Evolutionary conservation across 2,888 invertebrate genomes (phyloP).

Genomic region (Melanargia galathea): DNA sequence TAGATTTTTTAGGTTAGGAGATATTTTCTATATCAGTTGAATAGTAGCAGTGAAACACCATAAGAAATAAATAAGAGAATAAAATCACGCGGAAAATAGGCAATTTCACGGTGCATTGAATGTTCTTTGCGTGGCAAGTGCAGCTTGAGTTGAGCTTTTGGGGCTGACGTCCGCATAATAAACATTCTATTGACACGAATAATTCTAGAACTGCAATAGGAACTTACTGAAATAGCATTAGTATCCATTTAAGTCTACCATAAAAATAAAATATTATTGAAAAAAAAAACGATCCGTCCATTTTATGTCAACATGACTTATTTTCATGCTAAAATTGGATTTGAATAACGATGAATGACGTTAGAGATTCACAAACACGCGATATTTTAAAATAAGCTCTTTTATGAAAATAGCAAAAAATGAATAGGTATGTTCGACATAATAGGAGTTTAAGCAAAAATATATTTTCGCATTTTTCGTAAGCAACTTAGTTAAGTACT

Average conservation of each 20-base stretch:
- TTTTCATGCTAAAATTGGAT: slow-evolving; percentile 1
- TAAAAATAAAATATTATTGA: neutral
- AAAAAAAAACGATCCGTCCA: slow-evolving; percentile 1
- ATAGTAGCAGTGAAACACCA: neutral
- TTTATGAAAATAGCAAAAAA: neutral
- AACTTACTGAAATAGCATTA: neutral
- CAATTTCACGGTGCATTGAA: slow-evolving; percentile 81
- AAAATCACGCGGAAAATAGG: slow-evolving; percentile 81
- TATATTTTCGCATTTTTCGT: neutral
- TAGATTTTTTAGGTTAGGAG: neutral
- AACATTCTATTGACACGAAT: slow-evolving; percentile 67
- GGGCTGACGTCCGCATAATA: slow-evolving; percentile 61
- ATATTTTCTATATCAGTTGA: neutral
- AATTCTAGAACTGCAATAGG: slow-evolving; percentile 50
- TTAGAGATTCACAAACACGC: neutral
- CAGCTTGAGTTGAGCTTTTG: slow-evolving; percentile 55
- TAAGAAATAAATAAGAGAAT: slow-evolving; percentile 76
- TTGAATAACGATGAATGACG: slow-evolving; percentile 9
- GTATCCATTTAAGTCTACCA: neutral
- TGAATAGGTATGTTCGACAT: neutral
- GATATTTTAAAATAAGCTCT: neutral
- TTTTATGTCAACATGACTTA: neutral
- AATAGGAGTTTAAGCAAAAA: neutral
- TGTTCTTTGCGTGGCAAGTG: slow-evolving; percentile 69
- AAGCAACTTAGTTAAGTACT: too few relatives aligned